Base-by-base conservation (phyloP, 1,140 invertebrate species). In the Phthorimaea operculella region DNA sequence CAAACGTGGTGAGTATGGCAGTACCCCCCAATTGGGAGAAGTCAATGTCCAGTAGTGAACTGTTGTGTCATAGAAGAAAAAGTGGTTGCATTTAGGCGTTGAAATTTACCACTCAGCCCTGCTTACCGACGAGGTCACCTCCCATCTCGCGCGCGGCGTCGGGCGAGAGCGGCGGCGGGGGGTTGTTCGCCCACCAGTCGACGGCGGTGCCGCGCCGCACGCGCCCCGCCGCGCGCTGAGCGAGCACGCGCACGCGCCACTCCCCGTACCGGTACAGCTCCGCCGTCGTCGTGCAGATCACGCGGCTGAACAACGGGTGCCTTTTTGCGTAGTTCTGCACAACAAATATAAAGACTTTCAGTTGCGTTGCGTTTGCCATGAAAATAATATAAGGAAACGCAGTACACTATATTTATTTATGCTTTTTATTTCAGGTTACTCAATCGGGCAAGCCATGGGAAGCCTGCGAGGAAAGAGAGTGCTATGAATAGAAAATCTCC, bases 51-150 rank as follows among this genome's bases (percentile, higher is more conserved):
- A 12, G 51, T 36, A 33, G 51, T 33, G 51, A 14, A 9, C n/a
- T 0, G 9, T 15, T 21, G 39, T 12, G 18, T 18, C n/a, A 14
- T 12, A 9, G 0, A n/a, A n/a, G n/a, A n/a, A n/a, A n/a, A n/a
- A n/a, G n/a, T n/a, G n/a, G n/a, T n/a, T 7, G 14, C 10, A 42
- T 10, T n/a, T 17, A n/a, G n/a, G n/a, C n/a, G n/a, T n/a, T n/a
- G n/a, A n/a, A n/a, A n/a, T n/a, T n/a, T n/a, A n/a, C n/a, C n/a
- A n/a, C n/a, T n/a, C n/a, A n/a, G n/a, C n/a, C n/a, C n/a, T n/a
- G n/a, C n/a, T n/a, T n/a, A 70, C 68, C 68, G 17, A 70, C 52
- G 1, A 70, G 34, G 50, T 68, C 58, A n/a, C 54, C 66, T 52
- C 69, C 69, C 33, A 65, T 28, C 9, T 68, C 57, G 16, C 63